These are phyloP conservation scores for Hippocampus mohnikei DNA, from an alignment of 2,113 vertebrate species.

Conservation along the genomic window DNA sequence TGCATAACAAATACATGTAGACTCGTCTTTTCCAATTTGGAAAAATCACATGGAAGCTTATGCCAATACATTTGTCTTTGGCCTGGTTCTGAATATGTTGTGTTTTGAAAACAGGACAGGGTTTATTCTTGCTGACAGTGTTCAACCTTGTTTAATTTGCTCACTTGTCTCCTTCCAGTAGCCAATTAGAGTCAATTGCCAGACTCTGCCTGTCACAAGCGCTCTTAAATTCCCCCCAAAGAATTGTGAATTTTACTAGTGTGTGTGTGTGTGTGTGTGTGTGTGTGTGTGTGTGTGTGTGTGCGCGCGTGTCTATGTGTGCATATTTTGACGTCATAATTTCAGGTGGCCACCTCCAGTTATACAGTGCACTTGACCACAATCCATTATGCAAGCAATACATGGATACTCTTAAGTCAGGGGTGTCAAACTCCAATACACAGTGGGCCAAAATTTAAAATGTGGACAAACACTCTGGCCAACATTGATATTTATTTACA, in stretches of 20 bases:
- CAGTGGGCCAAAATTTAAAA: no score
- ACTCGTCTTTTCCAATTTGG: not conserved
- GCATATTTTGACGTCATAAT: slow-evolving; percentile 25
- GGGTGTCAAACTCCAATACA: no score
- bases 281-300: not conserved
- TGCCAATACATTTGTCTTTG: not conserved
- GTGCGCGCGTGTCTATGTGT: not conserved
- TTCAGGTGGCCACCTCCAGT: slow-evolving; percentile 28
- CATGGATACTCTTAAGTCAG: slow-evolving; percentile 18
- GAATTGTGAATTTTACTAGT: slow-evolving; percentile 3
- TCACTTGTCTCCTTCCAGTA: slow-evolving; percentile 36
- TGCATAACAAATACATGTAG: not conserved
- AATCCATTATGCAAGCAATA: slow-evolving; percentile 6
- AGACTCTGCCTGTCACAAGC: slow-evolving; percentile 31
- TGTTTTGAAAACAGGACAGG: slow-evolving; percentile 10
- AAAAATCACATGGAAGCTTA: not conserved
- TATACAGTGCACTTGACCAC: slow-evolving; percentile 12
- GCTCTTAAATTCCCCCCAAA: slow-evolving; percentile 27
- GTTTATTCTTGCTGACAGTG: slow-evolving; percentile 18
- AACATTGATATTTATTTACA: no score
- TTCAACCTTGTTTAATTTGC: slow-evolving; percentile 33
- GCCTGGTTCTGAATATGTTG: not conserved
- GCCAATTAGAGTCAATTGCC: slow-evolving; percentile 57
- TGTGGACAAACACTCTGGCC: no score
- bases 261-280: slow-evolving; percentile 9